These are phyloP conservation scores for Clytia hemisphaerica DNA, from an alignment of 30 jellyfish, hydroid and myxozoan species.

Conservation along the genomic window DNA sequence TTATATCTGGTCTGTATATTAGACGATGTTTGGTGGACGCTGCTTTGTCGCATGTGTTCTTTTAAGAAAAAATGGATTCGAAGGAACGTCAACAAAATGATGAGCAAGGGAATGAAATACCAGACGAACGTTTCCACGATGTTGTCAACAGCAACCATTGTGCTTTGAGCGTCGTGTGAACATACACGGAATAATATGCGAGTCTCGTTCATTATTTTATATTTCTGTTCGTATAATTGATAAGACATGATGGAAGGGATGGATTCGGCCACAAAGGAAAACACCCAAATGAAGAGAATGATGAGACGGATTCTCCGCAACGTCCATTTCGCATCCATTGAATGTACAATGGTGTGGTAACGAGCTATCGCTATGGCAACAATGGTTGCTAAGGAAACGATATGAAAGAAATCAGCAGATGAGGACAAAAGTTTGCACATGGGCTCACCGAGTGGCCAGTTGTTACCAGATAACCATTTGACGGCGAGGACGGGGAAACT, in stretches of 20 bases:
- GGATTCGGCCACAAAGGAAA: too few relatives aligned
- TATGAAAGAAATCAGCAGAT: constrained; percentile 57
- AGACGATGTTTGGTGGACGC: too few relatives aligned
- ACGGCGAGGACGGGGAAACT: constrained; percentile 47
- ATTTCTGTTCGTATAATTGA: too few relatives aligned
- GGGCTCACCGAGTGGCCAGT: constrained; percentile 68
- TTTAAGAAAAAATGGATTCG: constrained; percentile 40
- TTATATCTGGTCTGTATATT: too few relatives aligned
- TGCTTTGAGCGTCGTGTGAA: too few relatives aligned
- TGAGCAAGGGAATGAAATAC: constrained; percentile 62
- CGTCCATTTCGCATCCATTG: constrained; percentile 53
- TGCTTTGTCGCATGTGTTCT: constrained; percentile 25
- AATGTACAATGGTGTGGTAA: constrained; percentile 57
- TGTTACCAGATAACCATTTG: constrained; percentile 14
- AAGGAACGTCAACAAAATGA: constrained; percentile 53
- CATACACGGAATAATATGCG: too few relatives aligned
- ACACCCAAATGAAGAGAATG: constrained; percentile 41
- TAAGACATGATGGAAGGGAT: too few relatives aligned
- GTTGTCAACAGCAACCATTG: too few relatives aligned
- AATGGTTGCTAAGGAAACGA: constrained; percentile 68
- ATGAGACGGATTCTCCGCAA: constrained; percentile 38
- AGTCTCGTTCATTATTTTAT: too few relatives aligned
- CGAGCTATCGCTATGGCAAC: constrained; percentile 53
- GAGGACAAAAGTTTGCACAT: constrained; percentile 56
- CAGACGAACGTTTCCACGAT: too few relatives aligned